These are phyloP conservation scores for Dendrolimus punctatus DNA, from an alignment of 1,140 invertebrate genomes.

Conservation along the genomic window DNA sequence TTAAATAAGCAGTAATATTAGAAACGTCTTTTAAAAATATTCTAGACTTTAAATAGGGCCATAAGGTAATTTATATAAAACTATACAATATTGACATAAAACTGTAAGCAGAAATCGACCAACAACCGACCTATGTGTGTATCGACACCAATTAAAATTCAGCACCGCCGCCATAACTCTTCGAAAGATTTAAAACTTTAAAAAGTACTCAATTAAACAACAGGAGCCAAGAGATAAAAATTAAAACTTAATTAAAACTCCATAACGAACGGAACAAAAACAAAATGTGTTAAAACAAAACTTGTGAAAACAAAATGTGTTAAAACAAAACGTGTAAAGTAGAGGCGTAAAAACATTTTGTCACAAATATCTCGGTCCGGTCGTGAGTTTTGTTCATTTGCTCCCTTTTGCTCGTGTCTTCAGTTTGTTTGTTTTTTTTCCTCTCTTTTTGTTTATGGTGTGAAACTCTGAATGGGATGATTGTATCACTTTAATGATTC, in stretches of 20 bases:
- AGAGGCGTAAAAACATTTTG: slow-evolving; percentile 57
- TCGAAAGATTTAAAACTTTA: slow-evolving; percentile 1
- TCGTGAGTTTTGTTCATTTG: slow-evolving; percentile 32
- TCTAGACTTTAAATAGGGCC: no score
- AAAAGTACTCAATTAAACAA: slow-evolving; percentile 40
- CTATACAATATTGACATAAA: no score
- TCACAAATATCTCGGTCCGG: slow-evolving; percentile 37
- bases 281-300: slow-evolving; percentile 18
- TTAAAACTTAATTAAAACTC: slow-evolving; percentile 62
- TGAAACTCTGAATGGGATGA: slow-evolving; percentile 10
- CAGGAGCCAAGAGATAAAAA: slow-evolving; percentile 48
- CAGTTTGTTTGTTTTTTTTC: no score
- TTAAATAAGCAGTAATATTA: no score
- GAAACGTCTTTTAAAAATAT: no score
- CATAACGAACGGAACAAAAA: slow-evolving; percentile 29
- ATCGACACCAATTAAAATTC: slow-evolving; percentile 11
- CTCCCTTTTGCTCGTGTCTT: slow-evolving; percentile 4
- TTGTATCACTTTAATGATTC: not conserved
- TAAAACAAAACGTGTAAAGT: slow-evolving; percentile 10
- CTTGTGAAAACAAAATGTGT: slow-evolving; percentile 9
- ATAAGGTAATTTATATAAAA: no score
- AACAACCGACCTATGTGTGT: no score
- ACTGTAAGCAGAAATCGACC: no score
- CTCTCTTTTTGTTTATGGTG: slow-evolving; percentile 12
- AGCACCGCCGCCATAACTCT: slow-evolving; percentile 11